Evolutionary conservation across 2,113 vertebrate species (phyloP).

Genomic region (Eubucco bourcierii): DNA sequence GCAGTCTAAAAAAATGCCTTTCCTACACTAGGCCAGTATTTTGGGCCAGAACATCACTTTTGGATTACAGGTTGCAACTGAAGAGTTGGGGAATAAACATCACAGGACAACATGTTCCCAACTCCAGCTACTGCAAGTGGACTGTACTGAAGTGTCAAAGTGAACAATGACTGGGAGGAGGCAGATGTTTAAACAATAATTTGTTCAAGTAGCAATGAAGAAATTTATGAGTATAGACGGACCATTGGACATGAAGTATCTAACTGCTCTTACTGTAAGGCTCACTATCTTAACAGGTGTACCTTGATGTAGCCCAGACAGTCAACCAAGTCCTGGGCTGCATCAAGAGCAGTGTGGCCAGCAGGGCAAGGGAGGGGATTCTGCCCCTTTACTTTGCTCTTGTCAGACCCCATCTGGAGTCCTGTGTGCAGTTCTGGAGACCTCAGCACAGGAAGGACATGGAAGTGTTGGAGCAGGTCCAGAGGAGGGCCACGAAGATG

Average conservation of each 20-base stretch:
- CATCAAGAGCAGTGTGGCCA: too few species aligned
- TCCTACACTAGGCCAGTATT: not conserved
- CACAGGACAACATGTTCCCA: not conserved
- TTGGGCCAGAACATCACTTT: not conserved
- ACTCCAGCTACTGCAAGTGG: not conserved
- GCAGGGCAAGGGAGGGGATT: too few species aligned
- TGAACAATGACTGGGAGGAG: not conserved
- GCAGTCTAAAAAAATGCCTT: not conserved
- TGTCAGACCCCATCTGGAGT: too few species aligned
- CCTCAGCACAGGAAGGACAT: too few species aligned
- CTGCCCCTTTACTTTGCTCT: too few species aligned
- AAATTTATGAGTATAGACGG: not conserved
- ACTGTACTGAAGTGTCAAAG: accelerated
- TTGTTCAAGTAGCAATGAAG: not conserved
- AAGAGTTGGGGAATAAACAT: not conserved
- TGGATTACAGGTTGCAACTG: not conserved
- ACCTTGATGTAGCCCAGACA: too few species aligned
- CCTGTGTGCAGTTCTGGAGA: too few species aligned
- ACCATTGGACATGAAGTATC: not conserved
- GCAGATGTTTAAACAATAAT: not conserved
- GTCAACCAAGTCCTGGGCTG: too few species aligned
- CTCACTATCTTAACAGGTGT: not conserved
- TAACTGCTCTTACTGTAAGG: not conserved
- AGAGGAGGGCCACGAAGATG: too few species aligned
- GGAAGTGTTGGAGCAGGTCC: too few species aligned